Percentiles rank a stretch among this genome's conserved stretches.
Evolutionary conservation across 2,888 invertebrate genomes (phyloP).

Genomic region (Acanthosepion esculentum): DNA sequence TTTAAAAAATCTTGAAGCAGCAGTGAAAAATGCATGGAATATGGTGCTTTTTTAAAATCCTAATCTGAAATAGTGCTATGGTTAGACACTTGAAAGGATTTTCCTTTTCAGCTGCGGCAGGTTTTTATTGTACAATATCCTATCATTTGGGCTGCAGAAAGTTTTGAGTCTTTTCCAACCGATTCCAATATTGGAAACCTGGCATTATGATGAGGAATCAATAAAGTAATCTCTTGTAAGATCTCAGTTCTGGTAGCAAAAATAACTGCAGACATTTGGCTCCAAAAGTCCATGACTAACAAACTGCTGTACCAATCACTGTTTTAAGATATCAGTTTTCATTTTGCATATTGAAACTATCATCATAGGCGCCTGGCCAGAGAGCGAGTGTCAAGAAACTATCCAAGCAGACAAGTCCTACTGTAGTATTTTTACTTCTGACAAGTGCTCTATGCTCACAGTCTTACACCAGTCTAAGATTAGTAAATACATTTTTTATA

Average conservation of each 20-base stretch:
- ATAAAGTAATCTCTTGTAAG: background rate
- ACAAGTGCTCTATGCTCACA: background rate
- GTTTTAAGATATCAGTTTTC: background rate
- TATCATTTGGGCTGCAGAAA: background rate
- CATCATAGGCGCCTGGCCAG: background rate
- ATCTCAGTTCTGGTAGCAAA: constrained; percentile 34
- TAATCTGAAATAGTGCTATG: background rate
- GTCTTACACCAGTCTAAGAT: background rate
- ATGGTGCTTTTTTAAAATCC: background rate
- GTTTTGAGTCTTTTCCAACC: constrained; percentile 34
- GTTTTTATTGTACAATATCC: too few relatives aligned
- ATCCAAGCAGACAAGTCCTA: background rate
- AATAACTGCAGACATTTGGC: constrained; percentile 50
- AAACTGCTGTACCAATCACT: background rate
- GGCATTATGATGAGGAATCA: background rate
- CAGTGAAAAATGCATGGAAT: background rate
- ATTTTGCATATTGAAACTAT: constrained; percentile 2
- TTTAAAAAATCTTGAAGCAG: background rate
- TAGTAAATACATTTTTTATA: too few relatives aligned
- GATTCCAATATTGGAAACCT: background rate
- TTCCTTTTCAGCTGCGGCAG: background rate
- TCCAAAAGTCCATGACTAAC: background rate
- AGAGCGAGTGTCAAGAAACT: background rate
- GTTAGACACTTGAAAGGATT: background rate
- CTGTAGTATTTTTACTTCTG: background rate